A percentile compares a stretch with the other conserved stretches of the same genome.
These are phyloP conservation scores for Neoitamus cyanurus DNA, from an alignment of 2,888 invertebrate species.

Conservation along the genomic window DNA sequence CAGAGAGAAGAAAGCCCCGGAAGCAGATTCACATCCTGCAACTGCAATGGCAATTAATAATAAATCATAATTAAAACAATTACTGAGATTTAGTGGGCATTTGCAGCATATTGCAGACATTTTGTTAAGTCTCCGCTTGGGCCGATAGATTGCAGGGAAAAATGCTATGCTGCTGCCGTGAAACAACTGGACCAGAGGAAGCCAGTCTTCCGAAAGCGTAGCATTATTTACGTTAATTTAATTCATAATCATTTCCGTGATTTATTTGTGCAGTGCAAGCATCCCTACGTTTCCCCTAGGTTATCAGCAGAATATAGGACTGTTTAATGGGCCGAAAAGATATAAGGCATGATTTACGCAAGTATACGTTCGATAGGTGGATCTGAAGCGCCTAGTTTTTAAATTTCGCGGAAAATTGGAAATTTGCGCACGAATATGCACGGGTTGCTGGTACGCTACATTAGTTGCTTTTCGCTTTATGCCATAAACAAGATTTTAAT, in stretches of 20 bases:
- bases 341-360: constrained; percentile 6
- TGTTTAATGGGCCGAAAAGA: constrained; percentile 28
- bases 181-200: background rate
- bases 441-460: background rate
- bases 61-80: constrained; percentile 53
- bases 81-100: constrained; percentile 48
- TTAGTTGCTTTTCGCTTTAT: too few relatives aligned
- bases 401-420: background rate
- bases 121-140: constrained; percentile 24
- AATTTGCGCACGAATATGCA: background rate
- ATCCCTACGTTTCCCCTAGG: background rate
- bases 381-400: background rate
- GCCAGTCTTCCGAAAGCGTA: constrained; percentile 10
- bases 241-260: constrained; percentile 34
- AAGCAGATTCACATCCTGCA: constrained; percentile 28
- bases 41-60: constrained; percentile 50
- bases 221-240: constrained; percentile 43
- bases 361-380: background rate
- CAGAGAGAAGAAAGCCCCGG: background rate
- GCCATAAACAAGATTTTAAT: too few relatives aligned
- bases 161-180: background rate
- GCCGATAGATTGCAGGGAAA: constrained; percentile 11
- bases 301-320: constrained; percentile 14
- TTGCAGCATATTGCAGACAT: constrained; percentile 43
- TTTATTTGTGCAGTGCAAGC: constrained; percentile 8